Percentiles rank a stretch among this genome's conserved stretches.
Conservation (phyloP, 2,113 vertebrate genomes). For the Ptilonorhynchus violaceus region DNA sequence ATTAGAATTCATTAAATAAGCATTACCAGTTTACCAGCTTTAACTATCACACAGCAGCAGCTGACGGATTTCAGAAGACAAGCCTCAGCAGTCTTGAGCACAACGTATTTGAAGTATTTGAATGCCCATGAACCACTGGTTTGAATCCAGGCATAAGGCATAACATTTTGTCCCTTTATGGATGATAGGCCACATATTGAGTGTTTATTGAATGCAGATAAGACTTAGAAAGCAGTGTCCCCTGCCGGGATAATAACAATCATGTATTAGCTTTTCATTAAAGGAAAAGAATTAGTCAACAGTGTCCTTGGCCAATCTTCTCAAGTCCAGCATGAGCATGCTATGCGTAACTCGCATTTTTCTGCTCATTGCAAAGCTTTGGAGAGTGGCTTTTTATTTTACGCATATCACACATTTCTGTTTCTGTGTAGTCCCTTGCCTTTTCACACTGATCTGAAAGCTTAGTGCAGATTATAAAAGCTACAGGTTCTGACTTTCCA, state of each 20-base stretch:
- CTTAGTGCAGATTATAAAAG: background rate
- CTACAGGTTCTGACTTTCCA: background rate
- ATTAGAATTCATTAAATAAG: slow-evolving; percentile 16
- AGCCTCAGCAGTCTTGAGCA: background rate
- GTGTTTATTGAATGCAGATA: background rate
- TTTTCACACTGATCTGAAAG: background rate
- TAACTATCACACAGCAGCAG: background rate
- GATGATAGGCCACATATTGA: background rate
- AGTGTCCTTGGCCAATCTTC: background rate
- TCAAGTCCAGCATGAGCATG: accelerated
- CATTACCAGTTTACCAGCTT: background rate
- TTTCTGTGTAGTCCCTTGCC: background rate
- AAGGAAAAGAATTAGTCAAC: background rate
- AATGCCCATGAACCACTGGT: background rate
- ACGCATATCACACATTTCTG: background rate
- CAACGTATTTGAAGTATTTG: background rate
- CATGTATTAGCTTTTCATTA: background rate
- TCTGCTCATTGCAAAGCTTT: background rate
- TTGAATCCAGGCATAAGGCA: background rate
- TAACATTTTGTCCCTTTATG: background rate
- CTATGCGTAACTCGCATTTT: background rate
- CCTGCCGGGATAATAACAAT: background rate
- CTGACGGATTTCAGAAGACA: background rate
- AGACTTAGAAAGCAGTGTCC: background rate
- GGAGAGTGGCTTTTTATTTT: background rate